These are phyloP conservation scores for Chalcis sispes DNA, from an alignment of 2,888 invertebrate genomes.

Conservation along the genomic window DNA sequence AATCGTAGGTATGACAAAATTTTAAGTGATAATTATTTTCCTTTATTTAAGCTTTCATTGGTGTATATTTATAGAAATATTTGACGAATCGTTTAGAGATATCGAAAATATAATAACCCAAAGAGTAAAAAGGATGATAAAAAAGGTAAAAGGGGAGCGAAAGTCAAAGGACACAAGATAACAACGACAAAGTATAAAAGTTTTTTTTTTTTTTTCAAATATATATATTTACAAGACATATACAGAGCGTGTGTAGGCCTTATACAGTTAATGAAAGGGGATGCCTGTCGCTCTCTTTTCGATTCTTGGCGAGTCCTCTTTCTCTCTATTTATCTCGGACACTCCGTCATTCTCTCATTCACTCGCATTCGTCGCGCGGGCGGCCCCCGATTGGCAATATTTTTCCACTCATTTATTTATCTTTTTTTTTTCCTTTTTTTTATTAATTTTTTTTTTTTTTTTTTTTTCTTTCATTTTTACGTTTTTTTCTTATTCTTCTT, in stretches of 20 bases:
- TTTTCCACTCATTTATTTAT: background rate
- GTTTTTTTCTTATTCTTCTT: too few relatives aligned
- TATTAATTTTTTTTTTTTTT: background rate
- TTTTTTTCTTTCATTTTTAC: background rate
- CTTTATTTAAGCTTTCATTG: too few relatives aligned
- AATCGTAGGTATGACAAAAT: too few relatives aligned
- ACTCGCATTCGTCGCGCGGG: slow-evolving; percentile 16
- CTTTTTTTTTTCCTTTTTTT: too few relatives aligned
- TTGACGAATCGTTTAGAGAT: background rate
- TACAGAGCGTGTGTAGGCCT: slow-evolving; percentile 64
- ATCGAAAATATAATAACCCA: background rate
- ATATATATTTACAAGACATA: slow-evolving; percentile 60
- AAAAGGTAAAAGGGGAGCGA: background rate
- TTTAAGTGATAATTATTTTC: too few relatives aligned
- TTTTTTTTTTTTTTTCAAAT: slow-evolving; percentile 57
- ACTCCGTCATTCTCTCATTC: slow-evolving; percentile 10
- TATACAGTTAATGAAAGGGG: slow-evolving; percentile 62
- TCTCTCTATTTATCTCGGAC: slow-evolving; percentile 36
- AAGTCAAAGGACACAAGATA: too few relatives aligned
- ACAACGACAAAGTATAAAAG: slow-evolving; percentile 29
- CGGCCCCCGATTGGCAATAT: slow-evolving; percentile 15
- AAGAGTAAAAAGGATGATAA: background rate
- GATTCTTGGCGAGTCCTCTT: slow-evolving; percentile 56
- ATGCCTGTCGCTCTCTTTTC: slow-evolving; percentile 61
- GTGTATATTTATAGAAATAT: too few relatives aligned